These are phyloP conservation scores for Syngnathus acus DNA, from an alignment of 2,797 vertebrate genomes.

Conservation along the genomic window DNA sequence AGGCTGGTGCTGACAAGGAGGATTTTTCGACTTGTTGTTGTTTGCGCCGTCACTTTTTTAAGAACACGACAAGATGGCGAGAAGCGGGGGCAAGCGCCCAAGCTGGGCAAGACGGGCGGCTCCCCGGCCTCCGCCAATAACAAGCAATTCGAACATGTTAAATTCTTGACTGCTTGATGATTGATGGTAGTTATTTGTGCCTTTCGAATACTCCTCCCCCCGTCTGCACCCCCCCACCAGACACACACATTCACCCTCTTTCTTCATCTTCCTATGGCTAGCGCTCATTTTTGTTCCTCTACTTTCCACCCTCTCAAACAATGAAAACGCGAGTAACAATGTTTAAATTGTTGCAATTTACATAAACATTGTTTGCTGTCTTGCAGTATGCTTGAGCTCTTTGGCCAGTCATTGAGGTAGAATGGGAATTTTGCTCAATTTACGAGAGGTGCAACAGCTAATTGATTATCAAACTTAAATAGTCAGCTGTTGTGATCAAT, in stretches of 20 bases:
- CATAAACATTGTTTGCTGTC: constrained; percentile 14
- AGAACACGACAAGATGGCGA: constrained; percentile 61
- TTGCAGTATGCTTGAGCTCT: neutral
- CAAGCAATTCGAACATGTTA: constrained; percentile 74
- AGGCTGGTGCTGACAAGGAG: constrained; percentile 82
- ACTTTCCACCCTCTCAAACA: constrained; percentile 22
- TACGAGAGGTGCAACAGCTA: too few relatives aligned
- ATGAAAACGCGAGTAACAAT: constrained; percentile 71
- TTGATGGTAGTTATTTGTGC: constrained; percentile 84
- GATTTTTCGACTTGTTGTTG: constrained; percentile 77
- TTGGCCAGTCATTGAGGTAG: neutral
- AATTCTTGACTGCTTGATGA: constrained; percentile 79
- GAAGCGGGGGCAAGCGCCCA: constrained; percentile 47
- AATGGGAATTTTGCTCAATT: neutral
- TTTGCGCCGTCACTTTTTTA: constrained; percentile 70
- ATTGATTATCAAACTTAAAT: too few relatives aligned
- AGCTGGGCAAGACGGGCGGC: constrained; percentile 28
- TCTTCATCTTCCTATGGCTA: constrained; percentile 31
- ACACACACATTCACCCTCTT: constrained; percentile 22
- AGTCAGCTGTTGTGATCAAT: too few relatives aligned
- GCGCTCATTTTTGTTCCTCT: constrained; percentile 29
- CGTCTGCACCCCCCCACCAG: constrained; percentile 24
- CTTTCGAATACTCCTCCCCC: constrained; percentile 65
- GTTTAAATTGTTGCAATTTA: constrained; percentile 57
- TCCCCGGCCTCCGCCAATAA: constrained; percentile 77